Evolutionary conservation across 2,888 invertebrate genomes (phyloP), one percentile per base, ranked within the genome.

Genomic region (Punctoribates punctum): DNA sequence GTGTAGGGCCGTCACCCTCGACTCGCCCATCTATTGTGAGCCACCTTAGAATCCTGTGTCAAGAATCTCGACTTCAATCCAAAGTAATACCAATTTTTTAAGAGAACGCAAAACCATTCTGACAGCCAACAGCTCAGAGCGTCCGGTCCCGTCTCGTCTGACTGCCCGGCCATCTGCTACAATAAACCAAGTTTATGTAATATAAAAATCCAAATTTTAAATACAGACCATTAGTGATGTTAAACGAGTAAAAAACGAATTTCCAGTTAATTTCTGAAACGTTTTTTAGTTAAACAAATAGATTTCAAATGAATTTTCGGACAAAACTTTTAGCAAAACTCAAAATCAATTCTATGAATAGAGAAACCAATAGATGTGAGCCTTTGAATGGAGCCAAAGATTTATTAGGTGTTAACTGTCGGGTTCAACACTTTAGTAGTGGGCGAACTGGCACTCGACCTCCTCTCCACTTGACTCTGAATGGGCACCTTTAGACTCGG

Each of bases 401-500:
- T 72, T 72, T 72, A 72, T 72, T 72, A 72, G 46, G 72, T 72
- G 72, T 72, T 72, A 72, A 72, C n/a, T 72, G 46, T 72, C 27
- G n/a, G 13, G 17, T 46, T 48, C 48, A 72, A 72, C 72, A 72
- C 72, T 72, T 72, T 72, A 42, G 67, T 67, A 34, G n/a, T 46
- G 27, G 48, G 46, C 72, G 46, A 72, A n/a, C 42, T 70, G 42
- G n/a, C 42, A 23, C 70, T 70, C 70, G 72, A 72, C 72, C 72
- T 72, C 72, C 72, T 72, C 72, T 72, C 72, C 72, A 46, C 72
- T 72, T 48, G 20, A 42, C 72, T 20, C 46, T 15, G 25, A 72
- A 72, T 72, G 72, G 72, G 72, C 72, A 72, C 72, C 72, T 72
- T 72, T 72, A 72, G 72, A 48, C 72, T 72, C 72, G 72, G 72